Base-by-base conservation (phyloP, 1,140 invertebrate species). In the Mamestra configurata region DNA sequence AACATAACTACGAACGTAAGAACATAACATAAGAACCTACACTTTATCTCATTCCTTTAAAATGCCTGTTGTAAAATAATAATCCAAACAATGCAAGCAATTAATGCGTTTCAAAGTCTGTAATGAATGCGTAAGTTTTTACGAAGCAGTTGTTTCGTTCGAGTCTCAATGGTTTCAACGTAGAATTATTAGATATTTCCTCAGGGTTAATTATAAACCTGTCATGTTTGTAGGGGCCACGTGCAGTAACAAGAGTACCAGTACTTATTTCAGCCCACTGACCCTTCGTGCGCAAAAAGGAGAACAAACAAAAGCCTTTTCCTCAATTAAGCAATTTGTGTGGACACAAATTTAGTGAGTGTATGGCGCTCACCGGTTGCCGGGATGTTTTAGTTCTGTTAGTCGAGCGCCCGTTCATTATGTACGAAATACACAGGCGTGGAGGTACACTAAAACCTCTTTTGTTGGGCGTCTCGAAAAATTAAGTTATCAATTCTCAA, bases 301-400 rank as follows among this genome's bases (percentile, higher is more conserved):
- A 83, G 72, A 82, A 80, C 81, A 81, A 87, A 87, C 78, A 85
- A 73, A 85, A 83, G 81, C 86, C 80, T 87, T 87, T 82, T 82
- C 86, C 84, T 79, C 86, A 87, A 87, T 87, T 87, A 86, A 86
- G 86, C 86, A 87, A 87, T 87, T 87, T 87, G 82, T 83, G 84
- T 84, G 82, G 71, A 85, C 81, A 82, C 83, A 85, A 86, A 85
- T 86, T 85, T 79, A 73, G 80, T 70, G 66, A 80, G 71, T 86
- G 77, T 87, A 85, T 83, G 77, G 79, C 75, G 75, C 68, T 79
- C 53, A 70, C 81, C 79, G 79, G 71, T 81, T 77, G 49, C 70
- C 27, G 81, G 49, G 70, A 77, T 79, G 55, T 77, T 79, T 64
- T 70, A 59, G 68, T 75, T 75, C 59, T 77, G 35, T 64, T 64